Evolutionary conservation across 2,797 vertebrate species (phyloP), one percentile per base, ranked within the genome.

Genomic region (Anabas testudineus): DNA sequence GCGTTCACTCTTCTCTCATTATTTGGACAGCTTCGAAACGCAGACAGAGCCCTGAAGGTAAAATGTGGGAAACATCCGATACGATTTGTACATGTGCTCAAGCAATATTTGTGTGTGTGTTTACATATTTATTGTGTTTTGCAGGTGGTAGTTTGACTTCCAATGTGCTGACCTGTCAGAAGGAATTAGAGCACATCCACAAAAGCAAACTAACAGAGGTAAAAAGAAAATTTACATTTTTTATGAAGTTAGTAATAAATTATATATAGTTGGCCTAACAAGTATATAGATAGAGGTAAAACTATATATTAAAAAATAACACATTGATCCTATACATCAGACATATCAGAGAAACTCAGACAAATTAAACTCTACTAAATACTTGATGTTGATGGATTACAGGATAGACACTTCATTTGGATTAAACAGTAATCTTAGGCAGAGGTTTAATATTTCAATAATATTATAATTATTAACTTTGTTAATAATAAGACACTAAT

Each of bases 1-100:
- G 1, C 37, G 24, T 24, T 75, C 1, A 74, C 21, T 58, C 21
- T 46, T 52, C 13, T 76, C 4, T 66, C 15, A 15, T 74, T 51
- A 13, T 70, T 41, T 69, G 16, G 4, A 19, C 57, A 91, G 90
- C 81, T 48, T 73, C 73, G 59, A 88, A 73, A 63, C 74, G 84
- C 14, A 83, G 89, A 64, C 87, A 90, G 61, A 83, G 71, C 26
- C 90, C 90, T 3, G 90, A 91, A 85, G 90, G 90, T 90, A 67
- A 76, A 62, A 9, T 3, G n/a, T n/a, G 30, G 19, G 7, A 16
- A 49, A 10, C 22, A 39, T 22, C 26, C 18, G 4, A 24, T 0
- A 21, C 36, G n/a, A 8, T 34, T 37, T 2, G 0, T 19, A 8
- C 7, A 0, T 48, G 51, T 59, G 32, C 5, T 16, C 39, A 42